A percentile compares a stretch with the other conserved stretches of the same genome.
phyloP scores from a whole-genome alignment of 2,113 vertebrate species.

The Eulemur rufifrons region DNA sequence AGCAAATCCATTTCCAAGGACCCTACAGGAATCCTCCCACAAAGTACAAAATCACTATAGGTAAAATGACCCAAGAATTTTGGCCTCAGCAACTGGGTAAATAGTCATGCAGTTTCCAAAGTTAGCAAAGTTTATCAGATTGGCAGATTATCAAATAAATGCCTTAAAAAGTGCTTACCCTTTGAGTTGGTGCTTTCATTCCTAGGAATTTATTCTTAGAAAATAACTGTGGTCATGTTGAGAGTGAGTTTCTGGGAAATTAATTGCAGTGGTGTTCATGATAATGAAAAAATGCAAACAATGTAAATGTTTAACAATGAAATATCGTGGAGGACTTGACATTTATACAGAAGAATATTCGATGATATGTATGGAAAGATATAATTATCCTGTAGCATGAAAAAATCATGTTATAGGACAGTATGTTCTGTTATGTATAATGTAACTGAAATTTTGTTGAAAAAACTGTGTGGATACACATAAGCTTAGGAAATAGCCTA shows the following conservation, averaged over 20 bases:
- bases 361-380: background rate
- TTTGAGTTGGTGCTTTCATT: background rate
- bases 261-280: background rate
- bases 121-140: background rate
- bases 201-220: background rate
- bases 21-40: background rate
- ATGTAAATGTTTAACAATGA: background rate
- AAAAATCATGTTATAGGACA: background rate
- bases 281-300: background rate
- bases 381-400: background rate
- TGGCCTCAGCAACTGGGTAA: background rate
- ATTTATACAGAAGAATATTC: constrained; percentile 1
- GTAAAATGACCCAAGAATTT: background rate
- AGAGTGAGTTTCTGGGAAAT: background rate
- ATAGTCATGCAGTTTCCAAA: background rate
- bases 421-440: background rate
- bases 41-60: background rate
- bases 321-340: background rate
- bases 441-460: background rate
- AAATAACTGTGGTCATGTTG: background rate
- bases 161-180: background rate
- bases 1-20: background rate
- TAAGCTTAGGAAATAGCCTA: background rate
- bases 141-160: background rate
- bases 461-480: background rate